Base-by-base conservation (phyloP, 2,888 invertebrate genomes). In the Drosophila barbarae region DNA sequence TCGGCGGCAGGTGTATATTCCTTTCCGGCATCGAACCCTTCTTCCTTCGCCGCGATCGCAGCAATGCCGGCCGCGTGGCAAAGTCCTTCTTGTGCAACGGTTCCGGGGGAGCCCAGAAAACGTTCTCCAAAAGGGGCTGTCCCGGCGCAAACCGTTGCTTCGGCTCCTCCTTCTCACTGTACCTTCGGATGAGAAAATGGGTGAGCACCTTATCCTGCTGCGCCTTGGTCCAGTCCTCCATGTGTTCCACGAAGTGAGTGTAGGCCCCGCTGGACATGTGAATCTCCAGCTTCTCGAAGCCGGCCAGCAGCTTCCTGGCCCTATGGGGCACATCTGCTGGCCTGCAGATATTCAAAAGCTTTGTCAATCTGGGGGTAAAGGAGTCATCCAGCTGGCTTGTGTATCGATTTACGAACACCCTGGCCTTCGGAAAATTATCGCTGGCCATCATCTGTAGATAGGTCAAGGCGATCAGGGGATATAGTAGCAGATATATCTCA, bases 401-500 rank as follows among this genome's bases (percentile, higher is more conserved):
- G 6, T 18, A 38, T 1, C 12, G 39, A 6, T 73, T 55, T 3
- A 75, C 38, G 7, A 73, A 70, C 3, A 30, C 0, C 6, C 60
- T 67, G 0, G 63, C 84, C 5, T 32, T 42, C 0, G 59, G 39
- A 4, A 18, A 21, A n/a, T 70, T 67, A 3, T 68, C 65, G 7
- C 57, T 41, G 13, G 44, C 47, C 13, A 75, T 28, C 69, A 75
- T 59, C 6, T 68, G 47, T 0, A 81, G 47, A 34, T 82, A 84
- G 3, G 23, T 28, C 2, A 79, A 1, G 1, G 42, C 47, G 6
- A 80, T 15, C 5, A 59, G 36, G 1, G 80, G 85, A 47, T 64
- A 84, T 0, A 82, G 10, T 9, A 80, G n/a, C 0, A 18, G 36
- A 7, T 59, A 47, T 1, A 76, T n/a, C 12, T 80, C 72, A 3